Evolutionary conservation across 2,888 invertebrate genomes (phyloP), one percentile per base, ranked within the genome.

Genomic region (Agelastica alni): DNA sequence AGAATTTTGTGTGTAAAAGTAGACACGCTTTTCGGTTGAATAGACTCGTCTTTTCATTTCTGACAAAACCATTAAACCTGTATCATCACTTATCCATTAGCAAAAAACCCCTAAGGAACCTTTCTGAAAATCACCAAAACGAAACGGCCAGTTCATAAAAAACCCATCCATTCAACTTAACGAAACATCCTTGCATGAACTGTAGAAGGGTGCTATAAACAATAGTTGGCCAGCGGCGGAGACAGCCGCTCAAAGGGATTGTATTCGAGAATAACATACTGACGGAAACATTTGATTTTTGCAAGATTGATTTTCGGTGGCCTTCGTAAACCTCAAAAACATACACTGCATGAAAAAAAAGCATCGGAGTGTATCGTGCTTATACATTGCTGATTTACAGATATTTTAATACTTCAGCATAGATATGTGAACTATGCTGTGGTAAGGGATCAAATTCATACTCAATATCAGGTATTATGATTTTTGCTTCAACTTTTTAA

Each of bases 131-230:
- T 45, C 36, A 34, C 34, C 45, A 45, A 45, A 34, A 32, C 34
- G 34, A 45, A 45, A 45, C 34, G 45, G 34, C 22, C 45, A 39
- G 22, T 51, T 45, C 22, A 39, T 39, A 45, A 51, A 51, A 51
- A 31, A 31, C 30, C 42, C 31, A 51, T 45, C 31, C 36, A 44
- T 51, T 45, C 45, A 51, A 39, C 31, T 30, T 44, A 45, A 51
- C 37, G 31, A 37, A 45, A 51, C 44, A 37, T 51, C 44, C n/a
- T 45, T 20, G 16, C 22, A 45, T 51, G 30, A 41, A 45, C 37
- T 39, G 12, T 14, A 20, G n/a, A n/a, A 45, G 20, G 20, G 32
- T 12, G 31, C 28, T 20, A 37, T 36, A 44, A 42, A 53, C 28
- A 48, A 48, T 32, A 26, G 43, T 18, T 18, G 7, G 20, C 12